These are phyloP conservation scores for Plagodis dolabraria DNA, from an alignment of 2,888 invertebrate genomes.

Conservation along the genomic window DNA sequence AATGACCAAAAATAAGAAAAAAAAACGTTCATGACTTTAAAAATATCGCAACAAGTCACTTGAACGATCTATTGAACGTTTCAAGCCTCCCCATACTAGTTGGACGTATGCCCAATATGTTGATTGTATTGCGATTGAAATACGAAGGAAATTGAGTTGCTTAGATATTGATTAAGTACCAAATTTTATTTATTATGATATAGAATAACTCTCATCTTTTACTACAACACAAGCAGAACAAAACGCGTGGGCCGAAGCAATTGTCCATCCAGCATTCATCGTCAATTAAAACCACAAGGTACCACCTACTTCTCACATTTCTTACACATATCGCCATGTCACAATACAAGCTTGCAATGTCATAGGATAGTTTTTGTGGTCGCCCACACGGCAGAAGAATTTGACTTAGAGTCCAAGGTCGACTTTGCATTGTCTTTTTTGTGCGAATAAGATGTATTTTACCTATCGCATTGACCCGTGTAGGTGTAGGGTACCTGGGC, in stretches of 20 bases:
- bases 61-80: no score
- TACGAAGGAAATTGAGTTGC: no score
- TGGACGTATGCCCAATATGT: no score
- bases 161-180: no score
- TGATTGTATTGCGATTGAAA: no score
- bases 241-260: constrained; percentile 76
- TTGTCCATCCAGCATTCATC: constrained; percentile 78
- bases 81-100: no score
- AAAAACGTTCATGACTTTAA: no score
- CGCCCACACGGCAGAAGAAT: constrained; percentile 80
- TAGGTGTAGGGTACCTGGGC: constrained; percentile 45
- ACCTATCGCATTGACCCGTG: constrained; percentile 61
- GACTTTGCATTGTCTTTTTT: constrained; percentile 76
- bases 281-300: constrained; percentile 59
- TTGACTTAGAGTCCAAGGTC: constrained; percentile 81
- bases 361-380: constrained; percentile 83
- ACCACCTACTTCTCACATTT: constrained; percentile 44
- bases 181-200: no score
- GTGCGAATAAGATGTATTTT: constrained; percentile 51
- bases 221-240: constrained; percentile 36
- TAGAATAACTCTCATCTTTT: neutral
- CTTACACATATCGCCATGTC: constrained; percentile 60
- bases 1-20: no score
- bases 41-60: no score
- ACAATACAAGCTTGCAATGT: constrained; percentile 63